A percentile compares a stretch with the other conserved stretches of the same genome.
phyloP scores from a whole-genome alignment of 2,888 invertebrate species.

The Drosophila macrothrix region DNA sequence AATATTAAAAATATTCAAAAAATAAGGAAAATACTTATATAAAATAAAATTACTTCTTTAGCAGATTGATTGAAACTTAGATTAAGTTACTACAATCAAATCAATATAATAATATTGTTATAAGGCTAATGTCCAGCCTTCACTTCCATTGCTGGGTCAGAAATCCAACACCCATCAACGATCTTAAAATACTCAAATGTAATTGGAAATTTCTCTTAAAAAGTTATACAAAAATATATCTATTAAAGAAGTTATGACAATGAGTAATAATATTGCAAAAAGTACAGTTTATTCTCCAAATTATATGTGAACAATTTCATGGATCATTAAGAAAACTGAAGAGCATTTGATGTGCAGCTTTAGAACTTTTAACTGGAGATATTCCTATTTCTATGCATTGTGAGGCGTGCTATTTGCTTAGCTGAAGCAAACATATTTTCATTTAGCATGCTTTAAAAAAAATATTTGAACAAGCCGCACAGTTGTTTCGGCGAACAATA shows the following conservation, averaged over 20 bases:
- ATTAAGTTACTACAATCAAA: background rate
- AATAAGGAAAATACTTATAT: background rate
- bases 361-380: conserved; percentile 1
- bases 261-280: background rate
- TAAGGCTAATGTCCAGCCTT: background rate
- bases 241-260: background rate
- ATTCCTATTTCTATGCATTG: conserved; percentile 66
- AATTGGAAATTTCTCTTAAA: background rate
- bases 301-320: background rate
- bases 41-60: background rate
- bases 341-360: conserved; percentile 30
- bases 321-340: conserved; percentile 12
- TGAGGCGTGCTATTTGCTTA: conserved; percentile 64
- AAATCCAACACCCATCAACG: background rate
- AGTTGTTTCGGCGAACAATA: conserved; percentile 73
- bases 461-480: conserved; percentile 78
- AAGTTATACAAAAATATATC: background rate
- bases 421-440: conserved; percentile 75
- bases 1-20: background rate
- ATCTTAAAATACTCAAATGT: background rate
- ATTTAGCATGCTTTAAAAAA: conserved; percentile 77
- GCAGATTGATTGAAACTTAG: background rate
- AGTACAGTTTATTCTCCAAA: background rate
- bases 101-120: background rate
- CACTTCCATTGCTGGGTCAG: background rate